Evolutionary conservation across 2,888 invertebrate species (phyloP), one percentile per base, ranked within the genome.

Genomic region (Agonum fuliginosum): DNA sequence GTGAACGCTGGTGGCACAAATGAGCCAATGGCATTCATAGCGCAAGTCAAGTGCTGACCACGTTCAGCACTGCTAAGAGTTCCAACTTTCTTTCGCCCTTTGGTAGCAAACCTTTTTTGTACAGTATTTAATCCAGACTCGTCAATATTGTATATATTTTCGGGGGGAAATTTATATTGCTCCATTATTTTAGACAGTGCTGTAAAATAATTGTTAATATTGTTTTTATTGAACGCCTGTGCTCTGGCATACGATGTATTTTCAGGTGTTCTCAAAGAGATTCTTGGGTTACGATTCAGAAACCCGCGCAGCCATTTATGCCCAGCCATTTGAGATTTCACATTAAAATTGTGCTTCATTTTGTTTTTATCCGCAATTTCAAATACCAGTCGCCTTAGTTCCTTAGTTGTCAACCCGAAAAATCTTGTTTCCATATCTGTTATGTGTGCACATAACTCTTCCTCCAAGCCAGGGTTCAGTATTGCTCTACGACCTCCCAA

Each of bases 361-460:
- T 43, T 22, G 17, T 69, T 69, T 69, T 43, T 34, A 14, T 69
- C 43, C 3, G 69, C 41, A 43, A 69, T 20, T 43, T 69, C 69
- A 43, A 69, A 69, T 0, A 20, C 43, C 3, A 69, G 43, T 12
- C 5, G 6, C 37, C 43, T 14, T 43, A 69, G 14, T 20, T 41
- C 22, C 43, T 69, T 69, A 4, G 48, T 20, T 43, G 92, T 92
- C 84, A 92, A 92, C 90, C 72, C 71, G 67, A 86, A 83, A 69
- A 62, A 79, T 34, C 75, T 71, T 43, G 73, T 78, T 70, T 77
- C 78, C 54, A 69, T 71, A 48, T 77, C 24, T 8, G 20, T 69
- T 54, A 72, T 37, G 43, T 79, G 78, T 27, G 14, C 24, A 24
- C 34, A 17, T 27, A 78, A 54, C 77, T 78, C 78, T 51, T 70